These are phyloP conservation scores for Hydrotaea cyrtoneurina DNA, from an alignment of 2,888 invertebrate species.

Conservation along the genomic window DNA sequence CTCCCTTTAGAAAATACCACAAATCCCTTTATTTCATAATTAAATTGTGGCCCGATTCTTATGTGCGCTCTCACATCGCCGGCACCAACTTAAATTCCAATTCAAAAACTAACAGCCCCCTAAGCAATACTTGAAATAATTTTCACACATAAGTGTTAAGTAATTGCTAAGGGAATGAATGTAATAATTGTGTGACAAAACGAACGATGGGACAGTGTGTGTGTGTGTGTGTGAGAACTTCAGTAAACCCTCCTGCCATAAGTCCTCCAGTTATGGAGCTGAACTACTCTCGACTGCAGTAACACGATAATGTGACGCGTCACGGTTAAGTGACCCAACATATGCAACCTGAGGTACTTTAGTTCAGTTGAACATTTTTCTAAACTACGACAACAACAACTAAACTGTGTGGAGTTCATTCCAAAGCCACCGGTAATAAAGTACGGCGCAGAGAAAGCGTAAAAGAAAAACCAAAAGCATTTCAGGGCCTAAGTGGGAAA, in stretches of 20 bases:
- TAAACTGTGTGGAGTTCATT: too few relatives aligned
- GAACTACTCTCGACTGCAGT: slow-evolving; percentile 1
- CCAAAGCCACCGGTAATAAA: too few relatives aligned
- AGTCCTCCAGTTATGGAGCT: background rate
- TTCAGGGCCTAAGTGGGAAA: slow-evolving; percentile 46
- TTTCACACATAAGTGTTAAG: slow-evolving; percentile 62
- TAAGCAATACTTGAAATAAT: slow-evolving; percentile 54
- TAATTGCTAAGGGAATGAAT: slow-evolving; percentile 59
- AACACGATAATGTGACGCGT: slow-evolving; percentile 9
- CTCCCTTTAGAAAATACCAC: background rate
- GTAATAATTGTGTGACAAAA: slow-evolving; percentile 53
- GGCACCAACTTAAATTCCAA: background rate
- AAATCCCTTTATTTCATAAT: slow-evolving; percentile 17
- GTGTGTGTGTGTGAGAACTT: background rate
- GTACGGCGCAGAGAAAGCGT: background rate
- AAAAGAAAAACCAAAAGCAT: background rate
- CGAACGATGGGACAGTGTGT: background rate
- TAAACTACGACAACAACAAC: too few relatives aligned
- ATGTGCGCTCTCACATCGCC: background rate
- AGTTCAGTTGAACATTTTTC: background rate
- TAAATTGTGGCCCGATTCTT: background rate
- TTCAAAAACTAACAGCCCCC: slow-evolving; percentile 45
- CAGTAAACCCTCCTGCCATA: background rate
- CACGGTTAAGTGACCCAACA: slow-evolving; percentile 45
- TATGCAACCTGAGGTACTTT: slow-evolving; percentile 39